Evolutionary conservation across 1,140 invertebrate species (phyloP), one percentile per base, ranked within the genome.

Genomic region (Homalodisca vitripennis): DNA sequence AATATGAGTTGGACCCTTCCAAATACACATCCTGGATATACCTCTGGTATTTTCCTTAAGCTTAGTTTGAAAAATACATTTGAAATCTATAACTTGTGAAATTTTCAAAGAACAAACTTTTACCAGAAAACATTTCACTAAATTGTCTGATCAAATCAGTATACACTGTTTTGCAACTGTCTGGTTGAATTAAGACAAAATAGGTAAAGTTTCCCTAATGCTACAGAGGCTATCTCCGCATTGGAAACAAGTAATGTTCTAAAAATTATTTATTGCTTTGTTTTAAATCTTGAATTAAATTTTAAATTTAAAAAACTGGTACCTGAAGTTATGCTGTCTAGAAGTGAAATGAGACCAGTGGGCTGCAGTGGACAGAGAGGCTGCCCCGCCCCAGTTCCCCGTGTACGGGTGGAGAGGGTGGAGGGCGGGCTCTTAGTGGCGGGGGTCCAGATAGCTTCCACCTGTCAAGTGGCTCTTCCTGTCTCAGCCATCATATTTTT

Each of bases 401-500:
- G 87, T 17, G 80, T 89, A 29, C 83, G 87, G 46, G 87, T 89
- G 66, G 88, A 89, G 78, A 89, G 89, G 78, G 88, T 89, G 75
- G 88, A 90, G 78, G 88, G 88, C 46, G 88, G 88, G 3, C 80
- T 91, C 63, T 85, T 89, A 77, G 87, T 90, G 14, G 88, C 88
- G 1, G 89, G 89, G 1, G 87, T 91, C 22, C 87, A 89, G 13
- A 86, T 91, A 41, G 88, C 88, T 22, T 88, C 88, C 69, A 90
- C 89, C 79, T 90, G 89, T 77, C 88, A 90, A 76, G 87, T 90
- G 66, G 86, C 89, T 32, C 81, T 91, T 69, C 89, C 89, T 3
- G 87, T 88, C 67, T 91, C 90, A 76, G 89, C 88, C 46, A 88
- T 88, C 74, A 81, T 91, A 46, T 91, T 91, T 73, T 84, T 89